Conservation (phyloP, 2,113 vertebrate genomes). For the Oplegnathus fasciatus region DNA sequence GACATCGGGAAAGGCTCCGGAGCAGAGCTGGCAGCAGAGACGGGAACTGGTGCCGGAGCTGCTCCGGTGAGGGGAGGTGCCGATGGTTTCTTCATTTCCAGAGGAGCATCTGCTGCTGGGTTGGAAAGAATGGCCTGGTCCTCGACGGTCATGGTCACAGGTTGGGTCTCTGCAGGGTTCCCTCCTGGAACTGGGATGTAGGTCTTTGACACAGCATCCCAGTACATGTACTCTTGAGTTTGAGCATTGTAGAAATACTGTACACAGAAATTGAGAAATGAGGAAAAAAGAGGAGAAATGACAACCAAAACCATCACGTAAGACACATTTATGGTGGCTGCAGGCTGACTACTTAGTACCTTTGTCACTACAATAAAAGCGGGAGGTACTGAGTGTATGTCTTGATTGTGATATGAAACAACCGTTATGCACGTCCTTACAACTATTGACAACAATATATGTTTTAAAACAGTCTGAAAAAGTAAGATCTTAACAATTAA, state of each 20-base stretch:
- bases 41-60: background rate
- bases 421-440: too few relatives aligned
- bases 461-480: background rate
- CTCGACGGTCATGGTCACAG: slow-evolving; percentile 71
- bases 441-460: too few relatives aligned
- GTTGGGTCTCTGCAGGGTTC: slow-evolving; percentile 61
- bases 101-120: slow-evolving; percentile 79
- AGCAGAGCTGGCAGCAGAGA: slow-evolving; percentile 1
- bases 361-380: too few relatives aligned
- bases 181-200: slow-evolving; percentile 85
- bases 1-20: slow-evolving; percentile 13
- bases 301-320: background rate
- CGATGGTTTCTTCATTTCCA: slow-evolving; percentile 77
- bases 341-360: too few relatives aligned
- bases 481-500: background rate
- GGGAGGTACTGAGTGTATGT: background rate
- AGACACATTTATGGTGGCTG: background rate
- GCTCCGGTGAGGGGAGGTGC: background rate
- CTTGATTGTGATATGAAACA: too few relatives aligned
- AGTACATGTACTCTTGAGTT: slow-evolving; percentile 88
- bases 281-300: background rate
- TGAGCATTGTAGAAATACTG: slow-evolving; percentile 89
- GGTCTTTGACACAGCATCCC: slow-evolving; percentile 82
- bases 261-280: slow-evolving; percentile 1
- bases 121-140: slow-evolving; percentile 80